Base-by-base conservation (phyloP, 2,888 invertebrate species). In the Brenthis daphne region DNA sequence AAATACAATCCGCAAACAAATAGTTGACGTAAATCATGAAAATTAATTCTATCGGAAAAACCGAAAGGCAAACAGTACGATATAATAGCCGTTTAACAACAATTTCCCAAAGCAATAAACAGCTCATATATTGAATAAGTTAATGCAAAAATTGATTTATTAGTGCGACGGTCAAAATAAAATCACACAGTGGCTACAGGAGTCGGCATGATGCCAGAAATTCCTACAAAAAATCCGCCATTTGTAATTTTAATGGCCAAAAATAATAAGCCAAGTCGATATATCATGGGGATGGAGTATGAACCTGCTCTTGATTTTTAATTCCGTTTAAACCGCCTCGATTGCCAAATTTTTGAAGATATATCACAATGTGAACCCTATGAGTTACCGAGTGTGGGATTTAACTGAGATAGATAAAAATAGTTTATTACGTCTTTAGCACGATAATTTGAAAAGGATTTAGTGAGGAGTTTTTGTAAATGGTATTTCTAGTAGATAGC, bases 131-230 rank as follows among this genome's bases (percentile, higher is more conserved):
- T 90, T 88, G 87, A 90, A 90, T 91, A 89, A 90, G 86, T 88
- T 88, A 88, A 90, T 89, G 88, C 87, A 88, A 86, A 88, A 89
- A 85, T 85, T 90, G 90, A 91, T 92, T 90, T 90, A 91, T 85
- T 77, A 81, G 81, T 77, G 78, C 80, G 79, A 75, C 74, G 79
- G 85, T 80, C 77, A 81, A 82, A 87, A 89, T 88, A 86, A 88
- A 88, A 89, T 85, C 84, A 78, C 79, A 85, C 82, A 83, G 79
- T 78, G 74, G 76, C 80, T 76, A 29, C 81, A 76, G 71, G 78
- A 79, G 82, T 84, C 85, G 90, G 90, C 90, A 81, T 75, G 64
- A 77, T 85, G 90, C 90, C 90, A 90, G 85, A 85, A 85, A 85
- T 82, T 77, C 76, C 55, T 80, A 85, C 85, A 82, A 86, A 83